A percentile compares a stretch with the other conserved stretches of the same genome.
Conservation (phyloP, 2,888 invertebrate genomes). For the Chaetogeoica ovagalla region DNA sequence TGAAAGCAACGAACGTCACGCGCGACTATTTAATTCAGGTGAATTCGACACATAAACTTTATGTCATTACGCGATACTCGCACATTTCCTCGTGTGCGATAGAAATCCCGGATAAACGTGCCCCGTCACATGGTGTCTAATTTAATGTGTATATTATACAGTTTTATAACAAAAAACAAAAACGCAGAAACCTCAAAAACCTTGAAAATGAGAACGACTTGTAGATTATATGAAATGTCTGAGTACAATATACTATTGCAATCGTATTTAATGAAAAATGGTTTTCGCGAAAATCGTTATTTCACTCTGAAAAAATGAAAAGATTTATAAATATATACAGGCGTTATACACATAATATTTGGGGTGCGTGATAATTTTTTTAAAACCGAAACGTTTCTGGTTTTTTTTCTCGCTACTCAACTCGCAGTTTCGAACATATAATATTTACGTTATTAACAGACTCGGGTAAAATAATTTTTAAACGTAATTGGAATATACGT, state of each 20-base stretch:
- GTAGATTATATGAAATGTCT: background rate
- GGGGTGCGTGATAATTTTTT: no score
- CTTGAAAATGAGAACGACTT: background rate
- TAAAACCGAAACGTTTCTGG: no score
- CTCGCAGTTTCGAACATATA: no score
- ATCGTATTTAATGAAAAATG: no score
- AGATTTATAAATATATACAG: no score
- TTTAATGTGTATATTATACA: background rate
- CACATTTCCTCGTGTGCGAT: background rate
- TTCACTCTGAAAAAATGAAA: no score
- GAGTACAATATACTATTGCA: background rate
- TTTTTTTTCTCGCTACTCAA: no score
- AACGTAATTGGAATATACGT: no score
- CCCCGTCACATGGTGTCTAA: background rate
- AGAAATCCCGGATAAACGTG: background rate
- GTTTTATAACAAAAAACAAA: background rate
- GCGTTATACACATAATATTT: no score
- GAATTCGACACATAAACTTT: background rate
- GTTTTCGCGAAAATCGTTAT: no score
- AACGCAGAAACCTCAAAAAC: background rate
- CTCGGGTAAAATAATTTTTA: no score
- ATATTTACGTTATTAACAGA: no score
- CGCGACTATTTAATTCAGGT: background rate
- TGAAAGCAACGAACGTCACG: slow-evolving; percentile 5
- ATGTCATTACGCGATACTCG: background rate